A percentile compares a stretch with the other conserved stretches of the same genome.
Conservation (phyloP, 1,140 invertebrate genomes). For the Caenorhabditis brenneri region DNA sequence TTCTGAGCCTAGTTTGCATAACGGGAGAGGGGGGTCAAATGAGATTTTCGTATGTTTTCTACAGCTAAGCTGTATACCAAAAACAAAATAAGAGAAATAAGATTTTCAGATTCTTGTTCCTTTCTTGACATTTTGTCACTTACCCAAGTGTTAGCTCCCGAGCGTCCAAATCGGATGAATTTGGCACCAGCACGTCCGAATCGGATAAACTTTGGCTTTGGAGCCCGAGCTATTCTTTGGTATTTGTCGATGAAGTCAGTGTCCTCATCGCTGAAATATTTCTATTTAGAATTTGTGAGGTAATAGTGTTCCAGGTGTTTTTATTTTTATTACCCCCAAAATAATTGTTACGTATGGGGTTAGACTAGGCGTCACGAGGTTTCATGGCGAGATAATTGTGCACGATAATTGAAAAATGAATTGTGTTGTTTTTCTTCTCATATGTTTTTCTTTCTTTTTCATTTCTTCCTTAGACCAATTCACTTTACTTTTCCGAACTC, state of each 20-base stretch:
- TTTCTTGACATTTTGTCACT: neutral
- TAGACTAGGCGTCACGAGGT: no score
- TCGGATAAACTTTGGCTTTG: slow-evolving; percentile 49
- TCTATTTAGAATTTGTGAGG: no score
- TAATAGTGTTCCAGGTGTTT: no score
- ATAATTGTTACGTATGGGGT: no score
- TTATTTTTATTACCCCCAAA: no score
- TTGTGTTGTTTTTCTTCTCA: neutral
- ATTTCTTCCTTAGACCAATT: neutral
- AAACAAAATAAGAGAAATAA: neutral
- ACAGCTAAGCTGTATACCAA: neutral
- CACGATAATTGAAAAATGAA: no score
- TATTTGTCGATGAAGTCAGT: neutral
- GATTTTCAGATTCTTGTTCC: neutral
- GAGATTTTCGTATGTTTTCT: neutral
- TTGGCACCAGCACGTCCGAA: slow-evolving; percentile 50
- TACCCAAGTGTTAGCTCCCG: slow-evolving; percentile 47
- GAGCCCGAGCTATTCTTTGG: slow-evolving; percentile 33
- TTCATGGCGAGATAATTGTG: no score
- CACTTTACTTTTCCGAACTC: neutral
- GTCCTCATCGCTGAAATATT: slow-evolving; percentile 45
- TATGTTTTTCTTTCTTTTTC: neutral
- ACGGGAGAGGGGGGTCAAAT: neutral
- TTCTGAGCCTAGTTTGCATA: neutral
- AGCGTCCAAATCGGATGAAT: slow-evolving; percentile 48